phyloP scores from a whole-genome alignment of 2,888 invertebrate species.

The Lasioglossum figueresi region DNA sequence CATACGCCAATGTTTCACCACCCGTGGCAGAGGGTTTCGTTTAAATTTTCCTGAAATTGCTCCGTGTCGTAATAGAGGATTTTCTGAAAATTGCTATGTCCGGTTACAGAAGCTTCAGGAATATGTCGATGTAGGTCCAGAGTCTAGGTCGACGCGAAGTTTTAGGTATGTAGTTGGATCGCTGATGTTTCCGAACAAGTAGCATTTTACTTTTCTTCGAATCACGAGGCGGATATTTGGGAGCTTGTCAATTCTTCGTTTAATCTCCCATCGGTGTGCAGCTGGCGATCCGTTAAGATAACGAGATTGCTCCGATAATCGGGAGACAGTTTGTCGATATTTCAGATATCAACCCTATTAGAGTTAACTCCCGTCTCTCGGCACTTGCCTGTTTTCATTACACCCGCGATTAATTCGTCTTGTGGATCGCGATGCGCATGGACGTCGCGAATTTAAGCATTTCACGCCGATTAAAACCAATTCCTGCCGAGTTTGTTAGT shows the following conservation, averaged over 20 bases:
- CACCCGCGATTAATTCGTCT: not conserved
- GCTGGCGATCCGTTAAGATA: not conserved
- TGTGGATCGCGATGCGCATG: too few species aligned
- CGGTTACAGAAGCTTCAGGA: too few species aligned
- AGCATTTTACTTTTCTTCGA: not conserved
- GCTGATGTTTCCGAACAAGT: too few species aligned
- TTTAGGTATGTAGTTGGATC: too few species aligned
- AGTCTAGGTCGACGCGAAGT: too few species aligned
- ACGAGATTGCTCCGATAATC: conserved; percentile 7
- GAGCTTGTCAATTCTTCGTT: not conserved
- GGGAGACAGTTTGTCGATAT: conserved; percentile 37
- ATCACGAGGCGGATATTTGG: not conserved
- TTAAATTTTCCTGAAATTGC: too few species aligned
- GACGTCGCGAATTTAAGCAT: not conserved
- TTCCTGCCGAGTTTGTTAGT: not conserved
- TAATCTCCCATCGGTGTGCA: not conserved
- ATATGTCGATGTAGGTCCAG: too few species aligned
- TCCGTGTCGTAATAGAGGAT: too few species aligned
- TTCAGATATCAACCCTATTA: conserved; percentile 6
- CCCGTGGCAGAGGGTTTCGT: too few species aligned
- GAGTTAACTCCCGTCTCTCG: conserved; percentile 12
- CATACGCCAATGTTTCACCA: too few species aligned
- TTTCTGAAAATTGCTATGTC: too few species aligned
- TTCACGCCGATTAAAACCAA: not conserved
- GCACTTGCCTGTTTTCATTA: conserved; percentile 12